Base-by-base conservation (phyloP, 1,140 invertebrate species). In the Drosophila ohnishii region DNA sequence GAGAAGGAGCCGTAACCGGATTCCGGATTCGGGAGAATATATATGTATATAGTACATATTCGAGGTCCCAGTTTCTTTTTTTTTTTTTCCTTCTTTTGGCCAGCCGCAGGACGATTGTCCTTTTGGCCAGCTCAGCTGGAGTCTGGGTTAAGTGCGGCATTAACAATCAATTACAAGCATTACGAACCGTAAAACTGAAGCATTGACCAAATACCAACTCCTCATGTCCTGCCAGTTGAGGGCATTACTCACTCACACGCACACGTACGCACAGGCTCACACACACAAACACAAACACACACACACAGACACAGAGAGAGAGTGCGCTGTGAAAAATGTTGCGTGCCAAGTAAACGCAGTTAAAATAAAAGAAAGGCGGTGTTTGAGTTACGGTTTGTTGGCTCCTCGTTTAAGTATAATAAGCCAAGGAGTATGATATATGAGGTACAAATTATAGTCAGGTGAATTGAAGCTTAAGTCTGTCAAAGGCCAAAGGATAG, bases 121-220 rank as follows among this genome's bases (percentile, higher is more conserved):
- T 71, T 71, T 71, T 57, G 67, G 67, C 65, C 67, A 58, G 65
- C 71, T 63, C 74, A 78, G 75, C 75, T 78, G 73, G 74, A 75
- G 74, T 78, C 74, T 77, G 76, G 75, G 76, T 81, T 81, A 81
- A 81, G 78, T 81, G 69, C 67, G 74, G 74, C 79, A 81, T 82
- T 82, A 82, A 82, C 79, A 82, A 82, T 82, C 80, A 82, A 82
- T 82, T 82, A 82, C 79, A 82, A 81, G 78, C 72, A 82, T 82
- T 82, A 81, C 79, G 78, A 82, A 80, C 74, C 79, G 78, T 82
- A 82, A 82, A 82, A 82, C 67, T 82, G 80, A 82, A 75, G 74
- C 80, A 81, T 73, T 80, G 78, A 71, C 78, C 78, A 81, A 81
- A 80, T 71, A 69, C 65, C 65, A 70, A 69, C 72, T 66, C 62